Evolutionary conservation across 2,888 invertebrate genomes (phyloP).

Genomic region (Cynaeus angustus): DNA sequence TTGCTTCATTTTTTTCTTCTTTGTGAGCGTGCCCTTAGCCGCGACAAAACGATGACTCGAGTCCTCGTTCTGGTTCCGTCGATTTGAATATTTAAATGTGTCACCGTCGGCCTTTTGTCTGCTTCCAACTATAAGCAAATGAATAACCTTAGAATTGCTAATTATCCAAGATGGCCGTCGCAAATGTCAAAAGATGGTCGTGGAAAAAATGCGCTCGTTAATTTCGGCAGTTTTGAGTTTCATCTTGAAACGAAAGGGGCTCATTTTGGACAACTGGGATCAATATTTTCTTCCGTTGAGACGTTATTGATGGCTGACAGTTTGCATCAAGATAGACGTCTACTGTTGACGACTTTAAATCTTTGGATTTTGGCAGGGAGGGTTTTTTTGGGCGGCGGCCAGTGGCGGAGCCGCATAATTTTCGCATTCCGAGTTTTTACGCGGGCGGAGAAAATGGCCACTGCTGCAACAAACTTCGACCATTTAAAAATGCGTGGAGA

Average conservation of each 20-base stretch:
- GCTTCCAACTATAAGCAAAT: constrained; percentile 66
- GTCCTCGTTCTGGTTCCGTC: constrained; percentile 52
- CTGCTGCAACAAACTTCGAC: too few species aligned
- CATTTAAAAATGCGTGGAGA: too few species aligned
- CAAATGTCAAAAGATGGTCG: constrained; percentile 58
- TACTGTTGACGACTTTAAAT: constrained; percentile 66
- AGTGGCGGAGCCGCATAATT: constrained; percentile 24
- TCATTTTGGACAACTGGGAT: constrained; percentile 12
- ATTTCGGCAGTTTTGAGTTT: constrained; percentile 60
- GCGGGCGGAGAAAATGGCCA: constrained; percentile 7
- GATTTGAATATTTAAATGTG: constrained; percentile 71
- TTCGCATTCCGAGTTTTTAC: constrained; percentile 27
- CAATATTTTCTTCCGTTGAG: constrained; percentile 55
- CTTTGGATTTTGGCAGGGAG: constrained; percentile 61
- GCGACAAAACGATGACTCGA: constrained; percentile 20
- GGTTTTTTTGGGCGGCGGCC: constrained; percentile 43
- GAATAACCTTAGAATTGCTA: constrained; percentile 70
- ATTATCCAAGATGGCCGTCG: constrained; percentile 65
- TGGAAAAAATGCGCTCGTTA: constrained; percentile 65
- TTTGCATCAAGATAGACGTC: constrained; percentile 69
- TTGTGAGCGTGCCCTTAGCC: constrained; percentile 15
- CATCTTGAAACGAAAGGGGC: constrained; percentile 32
- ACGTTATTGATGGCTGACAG: constrained; percentile 70
- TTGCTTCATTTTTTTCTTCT: neutral
- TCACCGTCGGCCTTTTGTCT: constrained; percentile 69